Conservation (phyloP, 2,113 vertebrate species). For the Epinephelus moara region DNA sequence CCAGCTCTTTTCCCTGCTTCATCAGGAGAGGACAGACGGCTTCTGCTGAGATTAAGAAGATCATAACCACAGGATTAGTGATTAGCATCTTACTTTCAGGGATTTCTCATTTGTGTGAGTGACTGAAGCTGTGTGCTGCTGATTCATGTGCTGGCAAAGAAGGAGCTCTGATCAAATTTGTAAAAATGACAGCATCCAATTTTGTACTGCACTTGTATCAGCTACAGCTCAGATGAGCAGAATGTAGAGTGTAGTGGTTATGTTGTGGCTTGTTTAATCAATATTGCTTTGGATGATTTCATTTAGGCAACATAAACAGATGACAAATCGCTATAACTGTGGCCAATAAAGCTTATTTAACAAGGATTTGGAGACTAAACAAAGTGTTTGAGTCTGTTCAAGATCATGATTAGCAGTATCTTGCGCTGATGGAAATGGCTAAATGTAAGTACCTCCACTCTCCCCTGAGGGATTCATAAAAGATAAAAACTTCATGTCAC, state of each 20-base stretch:
- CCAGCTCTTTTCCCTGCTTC: slow-evolving; percentile 12
- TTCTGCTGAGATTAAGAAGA: slow-evolving; percentile 57
- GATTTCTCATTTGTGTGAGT: slow-evolving; percentile 45
- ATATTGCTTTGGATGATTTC: neutral
- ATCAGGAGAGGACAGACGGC: slow-evolving; percentile 41
- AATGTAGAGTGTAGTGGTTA: neutral
- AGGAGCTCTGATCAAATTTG: neutral
- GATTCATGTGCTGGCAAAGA: neutral
- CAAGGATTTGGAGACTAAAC: neutral
- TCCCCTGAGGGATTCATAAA: neutral
- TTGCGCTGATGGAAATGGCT: neutral
- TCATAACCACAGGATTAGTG: slow-evolving; percentile 61
- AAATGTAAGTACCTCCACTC: neutral
- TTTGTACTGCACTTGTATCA: neutral
- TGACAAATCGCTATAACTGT: neutral
- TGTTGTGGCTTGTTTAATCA: neutral
- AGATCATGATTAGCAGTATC: neutral
- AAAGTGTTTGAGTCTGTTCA: neutral
- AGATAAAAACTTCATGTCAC: neutral
- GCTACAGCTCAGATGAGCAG: neutral
- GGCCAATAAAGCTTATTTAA: neutral
- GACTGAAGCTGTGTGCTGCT: neutral
- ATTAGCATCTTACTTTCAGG: slow-evolving; percentile 61
- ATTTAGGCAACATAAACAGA: neutral
- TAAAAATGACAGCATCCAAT: neutral